Evolutionary conservation across 2,113 vertebrate genomes (phyloP), one percentile per base, ranked within the genome.

Genomic region (Tachysurus fulvidraco): DNA sequence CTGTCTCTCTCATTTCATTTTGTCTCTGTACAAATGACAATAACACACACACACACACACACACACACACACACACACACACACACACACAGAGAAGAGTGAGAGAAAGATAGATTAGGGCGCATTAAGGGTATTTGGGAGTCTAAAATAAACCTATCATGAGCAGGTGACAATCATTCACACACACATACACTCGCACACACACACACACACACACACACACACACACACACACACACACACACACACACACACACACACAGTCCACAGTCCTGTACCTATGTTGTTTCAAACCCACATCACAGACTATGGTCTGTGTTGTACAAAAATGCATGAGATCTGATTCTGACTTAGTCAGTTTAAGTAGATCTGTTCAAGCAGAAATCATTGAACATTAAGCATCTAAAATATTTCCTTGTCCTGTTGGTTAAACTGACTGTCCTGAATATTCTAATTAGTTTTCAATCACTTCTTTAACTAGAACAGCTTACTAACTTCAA

Each of bases 41-140:
- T 46, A 41, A 21, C 44, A 65, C 25, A 64, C 25, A 65, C 5
- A 65, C 16, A 67, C 13, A 69, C n/a, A 67, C 13, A 36, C 13
- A 36, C 13, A 73, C 30, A 55, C 50, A 80, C 41, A 71, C n/a
- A 21, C 44, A 65, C 25, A 64, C 25, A 65, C 5, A 65, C 16
- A 67, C 13, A 69, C n/a, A 67, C 13, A 36, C 13, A 36, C 13
- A n/a, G n/a, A n/a, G 87, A 84, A 88, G 86, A 82, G 54, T 12
- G 62, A 84, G 84, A 89, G 69, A 90, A 88, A 30, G n/a, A 82
- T 91, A 65, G 92, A 94, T 94, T 94, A 93, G 28, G 28, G 10
- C 81, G 93, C 83, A 90, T 94, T 94, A 93, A 86, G 83, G 88
- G 91, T 83, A 91, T 91, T 92, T 92, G 88, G 85, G 46, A 84